Conservation (phyloP, 2,888 invertebrate genomes). For the Drosophila conformis region DNA sequence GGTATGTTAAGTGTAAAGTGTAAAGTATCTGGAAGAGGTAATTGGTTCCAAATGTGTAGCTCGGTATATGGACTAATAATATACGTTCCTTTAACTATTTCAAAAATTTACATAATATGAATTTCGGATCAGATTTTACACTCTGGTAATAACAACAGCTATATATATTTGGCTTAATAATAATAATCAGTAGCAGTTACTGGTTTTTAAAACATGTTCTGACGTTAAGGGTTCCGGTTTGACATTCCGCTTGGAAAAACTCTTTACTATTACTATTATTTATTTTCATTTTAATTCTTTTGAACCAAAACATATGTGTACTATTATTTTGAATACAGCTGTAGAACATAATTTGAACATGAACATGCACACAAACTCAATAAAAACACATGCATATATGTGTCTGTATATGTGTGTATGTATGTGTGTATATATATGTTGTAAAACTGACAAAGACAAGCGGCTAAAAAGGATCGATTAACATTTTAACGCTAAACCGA, state of each 20-base stretch:
- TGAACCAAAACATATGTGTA: neutral
- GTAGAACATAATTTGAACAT: neutral
- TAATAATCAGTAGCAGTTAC: neutral
- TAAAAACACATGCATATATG: neutral
- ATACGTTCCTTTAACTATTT: neutral
- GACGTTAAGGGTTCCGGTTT: no score
- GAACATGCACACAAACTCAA: neutral
- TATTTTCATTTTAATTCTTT: neutral
- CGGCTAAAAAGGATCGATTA: conserved; percentile 69
- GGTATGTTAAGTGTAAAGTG: conserved; percentile 1
- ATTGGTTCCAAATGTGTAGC: neutral
- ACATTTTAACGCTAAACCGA: conserved; percentile 74
- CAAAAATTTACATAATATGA: neutral
- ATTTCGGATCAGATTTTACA: neutral
- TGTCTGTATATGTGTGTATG: neutral
- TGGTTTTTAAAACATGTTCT: neutral
- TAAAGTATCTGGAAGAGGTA: neutral
- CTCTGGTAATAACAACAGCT: neutral
- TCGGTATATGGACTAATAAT: neutral
- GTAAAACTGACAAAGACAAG: conserved; percentile 48
- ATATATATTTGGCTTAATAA: neutral
- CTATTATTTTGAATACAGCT: neutral
- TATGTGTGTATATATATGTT: conserved; percentile 32
- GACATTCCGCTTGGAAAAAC: neutral
- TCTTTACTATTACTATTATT: neutral